A percentile compares a stretch with the other conserved stretches of the same genome.
Evolutionary conservation across 2,888 invertebrate species (phyloP).

Genomic region (Eupithecia pulchellata): DNA sequence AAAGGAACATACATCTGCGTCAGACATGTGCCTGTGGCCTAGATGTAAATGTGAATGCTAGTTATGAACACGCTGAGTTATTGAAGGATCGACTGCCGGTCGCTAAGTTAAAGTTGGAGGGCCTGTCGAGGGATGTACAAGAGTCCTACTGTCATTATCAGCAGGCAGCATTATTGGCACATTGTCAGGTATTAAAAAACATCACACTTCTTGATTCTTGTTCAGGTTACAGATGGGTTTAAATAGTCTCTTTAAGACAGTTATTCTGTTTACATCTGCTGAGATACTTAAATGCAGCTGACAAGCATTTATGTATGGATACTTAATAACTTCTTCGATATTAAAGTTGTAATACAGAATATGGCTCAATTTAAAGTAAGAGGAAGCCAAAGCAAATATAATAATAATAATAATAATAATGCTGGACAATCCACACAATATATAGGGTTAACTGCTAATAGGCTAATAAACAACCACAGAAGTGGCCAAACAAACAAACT

Average conservation of each 20-base stretch:
- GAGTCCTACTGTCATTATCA: conserved; percentile 77
- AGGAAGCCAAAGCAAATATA: too few relatives aligned
- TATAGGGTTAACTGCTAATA: too few relatives aligned
- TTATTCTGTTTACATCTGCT: too few relatives aligned
- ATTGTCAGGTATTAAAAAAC: conserved; percentile 66
- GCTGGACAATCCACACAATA: too few relatives aligned
- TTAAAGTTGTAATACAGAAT: too few relatives aligned
- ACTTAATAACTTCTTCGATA: too few relatives aligned
- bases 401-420: too few relatives aligned
- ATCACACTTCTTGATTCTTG: background rate
- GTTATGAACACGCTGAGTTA: conserved; percentile 68
- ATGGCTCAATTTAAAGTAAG: too few relatives aligned
- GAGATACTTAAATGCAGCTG: too few relatives aligned
- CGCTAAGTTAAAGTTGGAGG: conserved; percentile 67
- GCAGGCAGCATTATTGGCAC: conserved; percentile 68
- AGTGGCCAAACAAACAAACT: too few relatives aligned
- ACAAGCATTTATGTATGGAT: too few relatives aligned
- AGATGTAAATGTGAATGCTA: conserved; percentile 55
- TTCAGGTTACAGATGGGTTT: background rate
- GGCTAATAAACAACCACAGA: too few relatives aligned
- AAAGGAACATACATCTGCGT: conserved; percentile 49
- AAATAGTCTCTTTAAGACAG: background rate
- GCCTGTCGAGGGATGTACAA: conserved; percentile 66
- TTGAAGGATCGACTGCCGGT: conserved; percentile 65
- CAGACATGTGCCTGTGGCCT: conserved; percentile 66